These are phyloP conservation scores for Hipposideros armiger DNA, from an alignment of 2,113 vertebrate species.

Conservation along the genomic window DNA sequence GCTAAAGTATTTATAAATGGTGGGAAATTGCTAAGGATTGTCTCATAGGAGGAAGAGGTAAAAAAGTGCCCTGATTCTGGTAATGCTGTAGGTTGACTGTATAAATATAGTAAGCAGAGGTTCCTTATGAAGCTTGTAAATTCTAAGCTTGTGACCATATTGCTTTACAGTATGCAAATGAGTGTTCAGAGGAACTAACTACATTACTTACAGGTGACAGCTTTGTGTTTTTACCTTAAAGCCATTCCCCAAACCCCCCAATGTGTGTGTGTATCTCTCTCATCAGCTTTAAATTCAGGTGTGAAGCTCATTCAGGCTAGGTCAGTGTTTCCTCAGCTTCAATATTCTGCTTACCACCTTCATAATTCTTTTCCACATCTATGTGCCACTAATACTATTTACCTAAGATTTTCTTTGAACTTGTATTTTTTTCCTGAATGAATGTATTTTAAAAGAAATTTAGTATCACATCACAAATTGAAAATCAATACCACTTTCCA, in stretches of 20 bases:
- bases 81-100: not conserved
- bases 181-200: not conserved
- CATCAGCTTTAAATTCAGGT: conserved; percentile 16
- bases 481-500: not conserved
- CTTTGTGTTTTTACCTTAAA: not conserved
- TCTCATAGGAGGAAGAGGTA: not conserved
- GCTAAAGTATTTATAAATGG: not conserved
- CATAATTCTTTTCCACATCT: not conserved
- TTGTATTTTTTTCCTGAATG: conserved; percentile 24
- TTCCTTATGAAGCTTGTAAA: not conserved
- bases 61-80: not conserved
- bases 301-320: not conserved
- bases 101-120: not conserved
- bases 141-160: not conserved
- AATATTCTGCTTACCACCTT: not conserved
- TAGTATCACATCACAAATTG: not conserved
- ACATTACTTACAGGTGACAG: not conserved
- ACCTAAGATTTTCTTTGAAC: conserved; percentile 6
- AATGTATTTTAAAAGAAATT: not conserved
- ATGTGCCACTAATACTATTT: not conserved
- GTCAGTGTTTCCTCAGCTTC: not conserved
- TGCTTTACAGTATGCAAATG: not conserved
- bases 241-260: not conserved
- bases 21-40: not conserved
- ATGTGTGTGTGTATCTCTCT: not conserved